phyloP scores from a whole-genome alignment of 1,140 invertebrate species.

The Cydia splendana region DNA sequence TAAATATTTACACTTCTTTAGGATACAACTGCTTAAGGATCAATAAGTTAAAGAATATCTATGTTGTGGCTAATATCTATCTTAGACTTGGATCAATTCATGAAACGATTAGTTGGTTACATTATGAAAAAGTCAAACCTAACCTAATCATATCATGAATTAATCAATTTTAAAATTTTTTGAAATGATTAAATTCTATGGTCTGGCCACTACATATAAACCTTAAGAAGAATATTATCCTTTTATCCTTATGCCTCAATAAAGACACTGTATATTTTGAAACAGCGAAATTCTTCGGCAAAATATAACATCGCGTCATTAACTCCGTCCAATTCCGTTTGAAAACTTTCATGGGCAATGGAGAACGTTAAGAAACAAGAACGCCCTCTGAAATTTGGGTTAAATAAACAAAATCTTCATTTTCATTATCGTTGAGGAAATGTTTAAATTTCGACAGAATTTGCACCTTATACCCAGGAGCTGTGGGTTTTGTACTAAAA shows the following conservation, averaged over 20 bases:
- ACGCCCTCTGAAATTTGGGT: slow-evolving; percentile 18
- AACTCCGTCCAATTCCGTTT: slow-evolving; percentile 25
- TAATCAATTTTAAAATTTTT: not conserved
- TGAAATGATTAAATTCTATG: not conserved
- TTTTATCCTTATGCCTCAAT: not conserved
- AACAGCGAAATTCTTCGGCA: not conserved
- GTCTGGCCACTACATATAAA: not conserved
- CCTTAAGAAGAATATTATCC: not conserved
- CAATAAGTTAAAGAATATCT: no score
- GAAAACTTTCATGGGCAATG: slow-evolving; percentile 25
- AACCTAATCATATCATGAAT: no score
- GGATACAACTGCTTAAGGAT: no score
- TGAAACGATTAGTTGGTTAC: no score
- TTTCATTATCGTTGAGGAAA: slow-evolving; percentile 23
- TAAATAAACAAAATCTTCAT: slow-evolving; percentile 29
- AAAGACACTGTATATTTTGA: not conserved
- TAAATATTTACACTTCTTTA: no score
- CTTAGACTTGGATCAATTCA: no score
- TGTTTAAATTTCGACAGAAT: slow-evolving; percentile 15
- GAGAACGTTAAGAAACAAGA: slow-evolving; percentile 7
- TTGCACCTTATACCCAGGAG: not conserved
- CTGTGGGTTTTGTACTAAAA: not conserved
- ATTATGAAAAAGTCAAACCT: no score
- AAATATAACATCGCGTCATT: slow-evolving; percentile 25
- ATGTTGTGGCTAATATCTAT: no score